These are phyloP conservation scores for Chaetodon trifascialis DNA, from an alignment of 2,113 vertebrate species.

Conservation along the genomic window DNA sequence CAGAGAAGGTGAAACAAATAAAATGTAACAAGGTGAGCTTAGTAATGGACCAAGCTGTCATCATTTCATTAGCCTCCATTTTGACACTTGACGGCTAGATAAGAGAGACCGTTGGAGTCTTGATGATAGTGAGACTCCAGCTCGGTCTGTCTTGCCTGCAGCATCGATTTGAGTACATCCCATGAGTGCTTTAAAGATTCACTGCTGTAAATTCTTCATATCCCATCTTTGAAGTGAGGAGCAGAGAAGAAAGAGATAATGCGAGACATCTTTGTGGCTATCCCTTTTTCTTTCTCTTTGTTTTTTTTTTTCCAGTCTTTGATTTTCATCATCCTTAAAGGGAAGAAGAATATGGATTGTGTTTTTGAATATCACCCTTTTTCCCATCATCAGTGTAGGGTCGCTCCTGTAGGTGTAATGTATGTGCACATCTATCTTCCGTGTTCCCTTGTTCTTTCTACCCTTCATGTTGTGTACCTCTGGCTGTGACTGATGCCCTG, in stretches of 20 bases:
- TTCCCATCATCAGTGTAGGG: background rate
- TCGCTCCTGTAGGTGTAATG: constrained; percentile 12
- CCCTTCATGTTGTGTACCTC: constrained; percentile 6
- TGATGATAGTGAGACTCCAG: constrained; percentile 64
- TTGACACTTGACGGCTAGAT: constrained; percentile 49
- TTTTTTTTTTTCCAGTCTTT: constrained; percentile 37
- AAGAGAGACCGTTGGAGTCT: constrained; percentile 47
- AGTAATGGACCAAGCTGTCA: constrained; percentile 26
- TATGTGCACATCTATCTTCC: constrained; percentile 29
- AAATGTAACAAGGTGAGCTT: constrained; percentile 34
- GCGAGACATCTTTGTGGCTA: constrained; percentile 58
- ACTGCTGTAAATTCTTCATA: constrained; percentile 84
- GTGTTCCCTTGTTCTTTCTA: background rate
- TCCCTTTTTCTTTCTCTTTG: constrained; percentile 25
- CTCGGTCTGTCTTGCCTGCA: constrained; percentile 76
- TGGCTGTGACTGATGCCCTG: constrained; percentile 17
- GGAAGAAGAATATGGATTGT: constrained; percentile 16
- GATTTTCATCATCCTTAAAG: constrained; percentile 59
- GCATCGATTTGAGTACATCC: constrained; percentile 80
- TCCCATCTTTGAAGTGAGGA: constrained; percentile 80
- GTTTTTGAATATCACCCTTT: constrained; percentile 32
- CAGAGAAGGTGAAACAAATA: constrained; percentile 25
- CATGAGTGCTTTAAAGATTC: constrained; percentile 82
- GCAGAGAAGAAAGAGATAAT: constrained; percentile 72
- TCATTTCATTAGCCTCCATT: constrained; percentile 63